These are phyloP conservation scores for Temnothorax rugatulus DNA, from an alignment of 2,888 invertebrate genomes.

Conservation along the genomic window DNA sequence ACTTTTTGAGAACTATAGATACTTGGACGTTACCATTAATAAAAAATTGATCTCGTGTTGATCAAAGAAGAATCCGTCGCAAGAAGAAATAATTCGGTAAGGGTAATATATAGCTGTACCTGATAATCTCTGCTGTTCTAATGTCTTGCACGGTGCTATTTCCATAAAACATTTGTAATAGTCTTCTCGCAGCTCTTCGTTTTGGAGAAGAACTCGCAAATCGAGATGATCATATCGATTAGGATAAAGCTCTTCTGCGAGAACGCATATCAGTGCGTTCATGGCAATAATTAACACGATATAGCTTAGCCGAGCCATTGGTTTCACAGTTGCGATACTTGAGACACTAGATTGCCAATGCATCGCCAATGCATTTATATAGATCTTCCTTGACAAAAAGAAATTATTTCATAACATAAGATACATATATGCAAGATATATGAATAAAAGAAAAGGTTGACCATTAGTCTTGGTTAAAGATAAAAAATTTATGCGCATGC, in stretches of 20 bases:
- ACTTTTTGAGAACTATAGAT: not conserved
- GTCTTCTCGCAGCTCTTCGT: not conserved
- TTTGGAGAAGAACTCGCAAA: not conserved
- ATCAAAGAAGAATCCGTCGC: no score
- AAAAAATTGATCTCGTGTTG: not conserved
- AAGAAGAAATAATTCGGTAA: not conserved
- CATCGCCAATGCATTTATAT: not conserved
- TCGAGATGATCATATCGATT: not conserved
- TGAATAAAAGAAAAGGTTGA: not conserved
- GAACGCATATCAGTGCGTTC: not conserved
- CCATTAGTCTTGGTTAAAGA: no score
- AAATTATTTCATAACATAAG: not conserved
- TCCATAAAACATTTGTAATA: constrained; percentile 10
- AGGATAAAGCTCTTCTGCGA: not conserved
- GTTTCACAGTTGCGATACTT: not conserved
- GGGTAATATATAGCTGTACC: not conserved
- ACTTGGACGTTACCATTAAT: not conserved
- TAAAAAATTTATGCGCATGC: no score
- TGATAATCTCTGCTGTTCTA: not conserved
- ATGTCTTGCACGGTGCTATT: not conserved
- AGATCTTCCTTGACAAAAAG: not conserved
- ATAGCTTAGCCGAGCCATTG: not conserved
- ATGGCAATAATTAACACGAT: not conserved
- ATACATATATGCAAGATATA: no score
- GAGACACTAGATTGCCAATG: not conserved